Percentiles rank a stretch among this genome's conserved stretches.
Evolutionary conservation across 2,888 invertebrate species (phyloP).

Genomic region (Bellardia bayeri): DNA sequence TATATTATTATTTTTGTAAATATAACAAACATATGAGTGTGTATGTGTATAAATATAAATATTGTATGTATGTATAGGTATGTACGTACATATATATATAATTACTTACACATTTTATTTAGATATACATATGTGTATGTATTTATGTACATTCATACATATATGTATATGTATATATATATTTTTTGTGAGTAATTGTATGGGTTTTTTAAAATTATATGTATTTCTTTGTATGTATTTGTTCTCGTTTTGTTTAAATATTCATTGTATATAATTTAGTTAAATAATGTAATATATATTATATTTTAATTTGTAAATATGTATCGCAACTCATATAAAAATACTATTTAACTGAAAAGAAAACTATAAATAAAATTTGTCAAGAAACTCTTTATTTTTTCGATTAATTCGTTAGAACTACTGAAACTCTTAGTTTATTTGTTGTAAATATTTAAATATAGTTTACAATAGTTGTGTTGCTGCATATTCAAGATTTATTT

Average conservation of each 20-base stretch:
- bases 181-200: neutral
- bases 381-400: conserved; percentile 34
- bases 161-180: conserved; percentile 9
- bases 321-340: conserved; percentile 48
- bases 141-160: too few species aligned
- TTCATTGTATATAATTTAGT: neutral
- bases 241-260: neutral
- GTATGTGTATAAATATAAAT: conserved; percentile 65
- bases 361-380: neutral
- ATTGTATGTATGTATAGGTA: conserved; percentile 23
- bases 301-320: conserved; percentile 21
- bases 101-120: neutral
- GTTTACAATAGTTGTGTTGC: neutral
- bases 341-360: neutral
- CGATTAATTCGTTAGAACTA: conserved; percentile 43
- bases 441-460: neutral
- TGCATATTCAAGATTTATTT: too few species aligned
- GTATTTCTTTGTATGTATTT: conserved; percentile 13
- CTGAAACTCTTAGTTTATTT: conserved; percentile 57
- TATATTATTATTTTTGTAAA: neutral
- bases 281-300: neutral
- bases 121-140: neutral
- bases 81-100: neutral
- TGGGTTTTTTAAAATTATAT: conserved; percentile 11
- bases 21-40: conserved; percentile 59